A percentile compares a stretch with the other conserved stretches of the same genome.
Evolutionary conservation across 2,797 vertebrate species (phyloP).

Genomic region (Peromyscus melanophrys): DNA sequence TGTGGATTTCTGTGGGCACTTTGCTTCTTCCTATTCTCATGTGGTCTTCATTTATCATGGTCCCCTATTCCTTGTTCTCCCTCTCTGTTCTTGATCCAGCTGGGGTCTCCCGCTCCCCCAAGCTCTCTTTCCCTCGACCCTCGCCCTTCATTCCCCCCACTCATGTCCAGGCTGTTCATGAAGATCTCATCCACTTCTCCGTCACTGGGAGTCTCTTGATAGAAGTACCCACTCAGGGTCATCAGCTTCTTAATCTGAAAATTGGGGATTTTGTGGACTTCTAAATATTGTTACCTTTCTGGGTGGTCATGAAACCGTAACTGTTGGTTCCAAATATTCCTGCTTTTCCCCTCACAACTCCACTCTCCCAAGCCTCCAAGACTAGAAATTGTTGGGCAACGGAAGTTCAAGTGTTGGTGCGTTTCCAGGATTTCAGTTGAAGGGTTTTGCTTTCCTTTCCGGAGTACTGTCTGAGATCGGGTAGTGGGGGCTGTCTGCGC

Average conservation of each 20-base stretch:
- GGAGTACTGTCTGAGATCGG: background rate
- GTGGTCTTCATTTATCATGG: no score
- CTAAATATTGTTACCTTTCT: background rate
- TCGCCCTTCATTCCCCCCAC: no score
- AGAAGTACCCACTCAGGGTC: background rate
- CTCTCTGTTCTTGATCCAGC: no score
- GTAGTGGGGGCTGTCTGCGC: background rate
- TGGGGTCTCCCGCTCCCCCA: no score
- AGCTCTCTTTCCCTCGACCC: no score
- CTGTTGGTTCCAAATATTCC: background rate
- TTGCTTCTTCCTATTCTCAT: no score
- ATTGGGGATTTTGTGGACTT: background rate
- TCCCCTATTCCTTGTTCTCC: no score
- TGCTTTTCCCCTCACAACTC: background rate
- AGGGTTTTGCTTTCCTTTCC: no score
- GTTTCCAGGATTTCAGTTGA: background rate
- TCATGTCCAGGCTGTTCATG: no score
- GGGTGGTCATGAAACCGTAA: background rate
- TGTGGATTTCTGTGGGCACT: no score
- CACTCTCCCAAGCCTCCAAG: background rate
- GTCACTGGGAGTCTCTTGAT: no score
- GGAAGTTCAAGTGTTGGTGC: background rate
- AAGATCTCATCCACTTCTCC: no score
- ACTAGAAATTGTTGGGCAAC: background rate
- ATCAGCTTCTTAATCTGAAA: background rate